Percentiles rank a stretch among this genome's conserved stretches.
These are phyloP conservation scores for Netelia melanura DNA, from an alignment of 2,888 invertebrate genomes.

Conservation along the genomic window DNA sequence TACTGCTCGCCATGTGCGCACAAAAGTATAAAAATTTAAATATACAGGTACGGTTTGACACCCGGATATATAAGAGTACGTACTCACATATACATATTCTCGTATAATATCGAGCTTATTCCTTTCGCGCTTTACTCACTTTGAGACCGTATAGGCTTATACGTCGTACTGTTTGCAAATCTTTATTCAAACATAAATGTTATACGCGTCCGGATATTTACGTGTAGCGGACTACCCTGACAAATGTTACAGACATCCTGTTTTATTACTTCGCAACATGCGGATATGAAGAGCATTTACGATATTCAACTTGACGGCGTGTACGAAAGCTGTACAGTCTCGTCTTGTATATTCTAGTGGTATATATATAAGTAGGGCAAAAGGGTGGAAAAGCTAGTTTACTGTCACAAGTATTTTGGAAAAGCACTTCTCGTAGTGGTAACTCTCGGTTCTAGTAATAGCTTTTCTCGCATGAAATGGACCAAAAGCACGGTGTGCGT, in stretches of 20 bases:
- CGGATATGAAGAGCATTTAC: constrained; percentile 61
- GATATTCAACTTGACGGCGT: constrained; percentile 54
- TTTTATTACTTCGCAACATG: constrained; percentile 61
- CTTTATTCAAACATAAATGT: constrained; percentile 47
- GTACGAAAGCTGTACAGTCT: constrained; percentile 41
- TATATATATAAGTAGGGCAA: not conserved
- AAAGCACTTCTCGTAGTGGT: constrained; percentile 47
- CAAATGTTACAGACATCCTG: constrained; percentile 24
- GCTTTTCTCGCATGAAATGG: constrained; percentile 34
- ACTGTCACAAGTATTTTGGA: constrained; percentile 59
- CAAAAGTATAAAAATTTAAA: not conserved
- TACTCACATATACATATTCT: not conserved
- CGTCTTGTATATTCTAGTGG: not conserved
- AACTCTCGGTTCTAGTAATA: constrained; percentile 20
- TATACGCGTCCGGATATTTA: not conserved
- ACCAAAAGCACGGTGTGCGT: constrained; percentile 34
- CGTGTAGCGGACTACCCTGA: not conserved
- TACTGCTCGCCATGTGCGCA: not conserved
- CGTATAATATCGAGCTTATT: not conserved
- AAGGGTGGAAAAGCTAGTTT: constrained; percentile 28
- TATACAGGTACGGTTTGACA: constrained; percentile 1
- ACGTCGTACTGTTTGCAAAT: constrained; percentile 36
- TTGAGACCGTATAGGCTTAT: constrained; percentile 18
- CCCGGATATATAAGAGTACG: not conserved
- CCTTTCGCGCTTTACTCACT: not conserved